Base-by-base conservation (phyloP, 1,140 invertebrate genomes). In the Drosophila erecta region DNA sequence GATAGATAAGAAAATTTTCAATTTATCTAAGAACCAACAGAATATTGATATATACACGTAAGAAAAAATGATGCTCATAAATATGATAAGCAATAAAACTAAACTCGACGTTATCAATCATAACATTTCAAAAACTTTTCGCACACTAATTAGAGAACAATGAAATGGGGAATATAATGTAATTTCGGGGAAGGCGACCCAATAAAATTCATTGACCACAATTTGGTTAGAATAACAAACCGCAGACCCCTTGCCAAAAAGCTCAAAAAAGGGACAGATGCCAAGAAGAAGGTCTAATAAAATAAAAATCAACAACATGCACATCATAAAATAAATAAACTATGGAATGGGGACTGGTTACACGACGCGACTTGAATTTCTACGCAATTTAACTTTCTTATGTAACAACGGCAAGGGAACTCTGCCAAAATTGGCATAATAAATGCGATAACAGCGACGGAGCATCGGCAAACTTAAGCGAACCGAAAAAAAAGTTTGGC, bases 301-400 rank as follows among this genome's bases (percentile, higher is more conserved):
- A 71, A 71, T 74, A 87, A 78, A 81, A 79, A 70, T 33, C 75
- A 89, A 89, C 75, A 86, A 79, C 64, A 81, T 62, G 71, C 79
- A 83, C 79, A 89, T 80, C 85, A 89, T 87, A 87, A 89, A 87
- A 87, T 76, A 89, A 79, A 74, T 77, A 89, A 76, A 89, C 65
- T 56, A 56, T 55, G 50, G 62, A 47, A 40, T 2, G 14, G 37
- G 12, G 49, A 7, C 11, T 2, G 54, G 38, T 65, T 60, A 60
- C 58, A 57, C 35, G 70, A 87, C 76, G 84, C 79, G 76, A 70
- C 84, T 76, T 74, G 84, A 87, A 87, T 87, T 89, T 87, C 84
- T 83, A 87, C 79, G 72, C 84, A 87, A 89, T 89, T 89, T 87
- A 83, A 87, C 84, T 79, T 85, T 80, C 76, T 61, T 84, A 69